These are phyloP conservation scores for Sminthurides aquaticus DNA, from an alignment of 2,888 invertebrate genomes.

Conservation along the genomic window DNA sequence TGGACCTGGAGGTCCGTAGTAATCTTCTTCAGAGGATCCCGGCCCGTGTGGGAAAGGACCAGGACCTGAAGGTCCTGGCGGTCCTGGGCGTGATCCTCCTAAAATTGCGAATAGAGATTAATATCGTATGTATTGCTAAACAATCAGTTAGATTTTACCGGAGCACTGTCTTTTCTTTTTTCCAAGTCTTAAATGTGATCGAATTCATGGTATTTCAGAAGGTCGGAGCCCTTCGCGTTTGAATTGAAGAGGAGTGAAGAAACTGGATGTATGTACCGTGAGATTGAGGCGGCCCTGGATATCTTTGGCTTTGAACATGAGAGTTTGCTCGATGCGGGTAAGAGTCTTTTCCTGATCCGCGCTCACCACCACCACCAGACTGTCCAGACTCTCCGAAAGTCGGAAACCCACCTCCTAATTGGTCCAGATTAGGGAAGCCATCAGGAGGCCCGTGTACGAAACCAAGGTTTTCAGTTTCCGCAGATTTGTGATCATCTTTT, in stretches of 20 bases:
- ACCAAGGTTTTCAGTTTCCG: conserved; percentile 27
- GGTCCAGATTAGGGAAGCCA: conserved; percentile 34
- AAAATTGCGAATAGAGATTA: too few species aligned
- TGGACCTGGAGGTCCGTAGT: conserved; percentile 9
- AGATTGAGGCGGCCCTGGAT: not conserved
- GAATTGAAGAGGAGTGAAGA: too few species aligned
- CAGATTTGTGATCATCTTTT: conserved; percentile 15
- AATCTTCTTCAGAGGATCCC: not conserved
- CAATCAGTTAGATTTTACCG: too few species aligned
- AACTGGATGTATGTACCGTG: too few species aligned
- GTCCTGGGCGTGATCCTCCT: not conserved
- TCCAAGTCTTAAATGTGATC: too few species aligned
- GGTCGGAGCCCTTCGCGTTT: too few species aligned
- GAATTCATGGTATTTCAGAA: too few species aligned
- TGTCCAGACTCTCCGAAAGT: conserved; percentile 15
- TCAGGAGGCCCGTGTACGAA: conserved; percentile 37
- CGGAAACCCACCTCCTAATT: conserved; percentile 31
- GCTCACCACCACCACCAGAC: not conserved
- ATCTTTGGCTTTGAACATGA: not conserved
- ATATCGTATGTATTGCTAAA: too few species aligned
- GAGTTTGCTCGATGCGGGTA: not conserved
- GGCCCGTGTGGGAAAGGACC: not conserved
- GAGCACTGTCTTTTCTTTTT: too few species aligned
- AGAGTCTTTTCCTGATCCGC: too few species aligned
- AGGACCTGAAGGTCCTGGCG: not conserved